These are phyloP conservation scores for Addax nasomaculatus DNA, from an alignment of 2,113 vertebrate species.

Conservation along the genomic window DNA sequence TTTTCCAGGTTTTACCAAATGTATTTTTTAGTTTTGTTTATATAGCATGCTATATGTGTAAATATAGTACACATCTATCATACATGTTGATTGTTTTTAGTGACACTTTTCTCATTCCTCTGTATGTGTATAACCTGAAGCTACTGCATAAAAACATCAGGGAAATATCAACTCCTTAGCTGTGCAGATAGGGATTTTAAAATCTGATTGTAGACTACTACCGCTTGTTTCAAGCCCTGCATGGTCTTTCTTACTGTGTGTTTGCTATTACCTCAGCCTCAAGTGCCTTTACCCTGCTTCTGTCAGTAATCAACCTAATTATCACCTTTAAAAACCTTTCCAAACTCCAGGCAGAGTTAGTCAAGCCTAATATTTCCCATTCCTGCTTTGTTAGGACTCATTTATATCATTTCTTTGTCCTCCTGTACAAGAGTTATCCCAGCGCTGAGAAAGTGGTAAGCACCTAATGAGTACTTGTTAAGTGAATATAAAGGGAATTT, in stretches of 20 bases:
- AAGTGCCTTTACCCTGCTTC: neutral
- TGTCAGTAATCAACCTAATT: neutral
- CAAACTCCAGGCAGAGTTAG: neutral
- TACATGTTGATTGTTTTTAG: neutral
- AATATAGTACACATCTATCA: neutral
- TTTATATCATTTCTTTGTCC: neutral
- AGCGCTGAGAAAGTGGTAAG: neutral
- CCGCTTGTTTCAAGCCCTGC: neutral
- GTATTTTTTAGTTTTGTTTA: neutral
- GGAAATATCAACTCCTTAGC: neutral
- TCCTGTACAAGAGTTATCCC: neutral
- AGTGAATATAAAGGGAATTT: neutral
- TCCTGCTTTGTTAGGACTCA: neutral
- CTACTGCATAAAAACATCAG: neutral
- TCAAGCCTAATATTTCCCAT: neutral
- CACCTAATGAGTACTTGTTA: neutral
- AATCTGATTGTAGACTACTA: neutral
- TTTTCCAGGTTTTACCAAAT: constrained; percentile 39
- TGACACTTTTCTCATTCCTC: neutral
- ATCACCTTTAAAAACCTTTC: neutral
- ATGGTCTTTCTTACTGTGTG: neutral
- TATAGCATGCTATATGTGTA: neutral
- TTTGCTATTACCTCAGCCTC: neutral
- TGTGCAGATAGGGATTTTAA: neutral
- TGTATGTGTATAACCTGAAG: neutral